These are phyloP conservation scores for Limnephilus lunatus DNA, from an alignment of 2,888 invertebrate species.

Conservation along the genomic window DNA sequence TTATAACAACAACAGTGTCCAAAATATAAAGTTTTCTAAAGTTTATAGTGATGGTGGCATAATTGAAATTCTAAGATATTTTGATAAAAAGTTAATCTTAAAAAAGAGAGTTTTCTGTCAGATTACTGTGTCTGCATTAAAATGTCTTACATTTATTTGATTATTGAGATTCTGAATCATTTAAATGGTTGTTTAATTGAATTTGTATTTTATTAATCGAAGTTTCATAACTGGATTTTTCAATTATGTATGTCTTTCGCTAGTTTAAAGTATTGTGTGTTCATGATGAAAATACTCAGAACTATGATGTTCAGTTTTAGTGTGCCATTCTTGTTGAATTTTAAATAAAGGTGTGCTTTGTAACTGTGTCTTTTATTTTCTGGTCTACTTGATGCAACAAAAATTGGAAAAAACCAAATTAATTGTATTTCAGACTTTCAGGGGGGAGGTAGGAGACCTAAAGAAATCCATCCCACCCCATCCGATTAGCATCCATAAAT, in stretches of 20 bases:
- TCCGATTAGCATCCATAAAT: too few species aligned
- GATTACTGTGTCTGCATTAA: too few species aligned
- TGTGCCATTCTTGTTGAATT: slow-evolving; percentile 35
- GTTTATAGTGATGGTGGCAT: neutral
- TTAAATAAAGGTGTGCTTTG: slow-evolving; percentile 40
- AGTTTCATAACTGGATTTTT: neutral
- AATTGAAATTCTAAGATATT: neutral
- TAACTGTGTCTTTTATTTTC: neutral
- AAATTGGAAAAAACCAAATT: too few species aligned
- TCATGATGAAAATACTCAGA: slow-evolving; percentile 41
- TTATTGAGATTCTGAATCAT: neutral
- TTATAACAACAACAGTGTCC: neutral
- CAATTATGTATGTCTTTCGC: neutral
- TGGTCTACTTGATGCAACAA: neutral
- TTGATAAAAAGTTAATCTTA: neutral
- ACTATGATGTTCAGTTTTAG: slow-evolving; percentile 38
- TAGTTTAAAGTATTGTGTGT: neutral
- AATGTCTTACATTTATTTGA: too few species aligned
- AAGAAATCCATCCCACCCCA: too few species aligned
- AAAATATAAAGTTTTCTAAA: neutral
- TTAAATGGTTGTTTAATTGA: neutral
- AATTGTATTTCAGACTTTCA: too few species aligned
- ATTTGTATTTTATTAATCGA: neutral
- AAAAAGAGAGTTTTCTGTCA: neutral
- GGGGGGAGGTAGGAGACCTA: too few species aligned